Evolutionary conservation across 1,140 invertebrate genomes (phyloP), one percentile per base, ranked within the genome.

Genomic region (Papilio dardanus): DNA sequence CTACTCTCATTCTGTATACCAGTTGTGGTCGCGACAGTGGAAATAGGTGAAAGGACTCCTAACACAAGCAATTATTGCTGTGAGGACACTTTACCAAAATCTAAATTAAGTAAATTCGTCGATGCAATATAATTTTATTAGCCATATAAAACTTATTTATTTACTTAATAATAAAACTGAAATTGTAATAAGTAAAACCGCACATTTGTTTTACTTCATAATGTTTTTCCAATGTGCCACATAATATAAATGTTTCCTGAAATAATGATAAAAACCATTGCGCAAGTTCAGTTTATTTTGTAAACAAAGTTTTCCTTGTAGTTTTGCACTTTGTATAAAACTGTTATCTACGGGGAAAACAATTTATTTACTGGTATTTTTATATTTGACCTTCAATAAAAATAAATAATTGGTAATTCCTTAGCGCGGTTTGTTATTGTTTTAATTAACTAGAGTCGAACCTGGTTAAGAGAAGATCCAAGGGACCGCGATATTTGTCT

Each of bases 271-370:
- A 62, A 62, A 62, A 10, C 10, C 5, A 62, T 69, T 69, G 19
- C 67, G 67, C 33, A 69, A 69, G 31, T 69, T 42, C 16, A 69
- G 6, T 12, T 69, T 37, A 35, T 69, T 37, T 69, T 69, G 67
- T 69, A 69, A 69, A 69, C 65, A 66, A 66, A 35, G 65, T 69
- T 69, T 69, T 69, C 67, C 67, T 69, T 40, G 14, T 69, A 40
- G 12, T 69, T 69, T 69, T 69, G 67, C 21, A 40, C n/a, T 69
- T 33, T 7, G 21, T 69, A 69, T 14, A 69, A 69, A 24, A 40
- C 42, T 21, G 19, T 68, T 69, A 69, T 69, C 21, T 69, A 69
- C 10, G 21, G 21, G 67, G 67, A 69, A 69, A 37, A 69, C 28
- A 40, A 69, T 69, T 68, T 42, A 69, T 42, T 12, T 24, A 19